Base-by-base conservation (phyloP, 2,888 invertebrate species). In the Drosophila stalkeri region DNA sequence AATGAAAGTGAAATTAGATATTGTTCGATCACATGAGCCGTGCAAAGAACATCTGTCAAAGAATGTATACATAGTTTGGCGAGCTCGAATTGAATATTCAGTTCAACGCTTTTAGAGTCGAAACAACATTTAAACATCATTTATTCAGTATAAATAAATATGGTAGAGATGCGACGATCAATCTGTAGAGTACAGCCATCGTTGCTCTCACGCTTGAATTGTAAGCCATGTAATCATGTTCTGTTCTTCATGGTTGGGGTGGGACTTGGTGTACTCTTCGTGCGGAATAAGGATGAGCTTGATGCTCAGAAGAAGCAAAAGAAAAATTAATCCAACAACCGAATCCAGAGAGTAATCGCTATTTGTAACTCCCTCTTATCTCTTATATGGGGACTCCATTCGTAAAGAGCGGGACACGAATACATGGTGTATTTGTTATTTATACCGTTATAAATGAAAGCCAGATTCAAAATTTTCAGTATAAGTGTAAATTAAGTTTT, bases 241-340 rank as follows among this genome's bases (percentile, higher is more conserved):
- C 7, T 86, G 11, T 84, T 86, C 64, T 86, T 86, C 31, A 12
- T 72, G 44, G 3, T 71, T 27, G 85, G 86, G n/a, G 72, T 84
- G n/a, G 72, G 71, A 41, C 7, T 75, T 7, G 85, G 76, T n/a
- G 18, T 71, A 12, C 7, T 35, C 1, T 62, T 51, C 20, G 47
- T 73, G n/a, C 61, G 65, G 7, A 33, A 57, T 4, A 76, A 74
- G 55, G 62, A 69, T 0, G 37, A 56, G 0, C 39, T 39, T 0
- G 23, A 23, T 1, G 35, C 41, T 14, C 65, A 62, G 9, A 8
- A 64, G 46, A 49, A 55, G 41, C 3, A 31, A 3, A 2, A 54
- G 57, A 54, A 55, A 55, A 37, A 57, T 31, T 49, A n/a, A 27
- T 1, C 27, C 6, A 4, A 27, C 3, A 27, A 16, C 11, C n/a